These are phyloP conservation scores for Aramus guarauna DNA, from an alignment of 2,113 vertebrate species.

Conservation along the genomic window DNA sequence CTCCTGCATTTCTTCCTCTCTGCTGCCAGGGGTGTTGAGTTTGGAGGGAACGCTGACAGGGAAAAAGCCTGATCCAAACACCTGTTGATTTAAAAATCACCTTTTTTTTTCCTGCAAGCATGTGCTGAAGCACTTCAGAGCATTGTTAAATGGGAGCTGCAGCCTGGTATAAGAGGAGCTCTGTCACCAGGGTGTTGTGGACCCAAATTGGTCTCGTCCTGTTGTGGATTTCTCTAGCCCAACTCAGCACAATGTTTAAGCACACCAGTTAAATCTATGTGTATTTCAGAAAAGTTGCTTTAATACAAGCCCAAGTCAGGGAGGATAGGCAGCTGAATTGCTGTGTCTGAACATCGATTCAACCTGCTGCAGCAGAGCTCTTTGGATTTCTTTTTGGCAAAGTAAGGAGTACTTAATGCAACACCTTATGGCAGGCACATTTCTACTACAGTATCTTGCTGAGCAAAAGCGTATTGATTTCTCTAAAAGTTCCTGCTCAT, in stretches of 20 bases:
- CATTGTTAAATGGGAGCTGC: not conserved
- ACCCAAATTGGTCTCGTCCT: not conserved
- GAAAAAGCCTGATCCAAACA: not conserved
- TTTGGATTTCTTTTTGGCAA: not conserved
- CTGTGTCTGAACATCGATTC: not conserved
- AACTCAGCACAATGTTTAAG: not conserved
- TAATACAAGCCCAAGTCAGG: not conserved
- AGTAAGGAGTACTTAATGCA: not conserved
- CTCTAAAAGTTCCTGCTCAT: not conserved
- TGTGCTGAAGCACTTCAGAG: not conserved
- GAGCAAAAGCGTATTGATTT: not conserved
- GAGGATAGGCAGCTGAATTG: not conserved
- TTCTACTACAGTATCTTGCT: not conserved
- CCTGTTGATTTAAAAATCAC: not conserved
- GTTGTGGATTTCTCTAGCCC: not conserved
- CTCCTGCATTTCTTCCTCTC: not conserved
- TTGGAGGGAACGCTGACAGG: not conserved
- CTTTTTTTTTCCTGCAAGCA: rapidly evolving
- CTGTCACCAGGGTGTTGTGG: rapidly evolving
- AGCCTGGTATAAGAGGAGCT: not conserved
- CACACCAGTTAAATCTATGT: not conserved
- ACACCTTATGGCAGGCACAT: not conserved
- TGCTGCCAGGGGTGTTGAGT: not conserved
- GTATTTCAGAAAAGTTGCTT: not conserved
- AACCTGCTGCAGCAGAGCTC: not conserved